phyloP scores from a whole-genome alignment of 2,888 invertebrate genomes.

The Dicranocentrus wangi region DNA sequence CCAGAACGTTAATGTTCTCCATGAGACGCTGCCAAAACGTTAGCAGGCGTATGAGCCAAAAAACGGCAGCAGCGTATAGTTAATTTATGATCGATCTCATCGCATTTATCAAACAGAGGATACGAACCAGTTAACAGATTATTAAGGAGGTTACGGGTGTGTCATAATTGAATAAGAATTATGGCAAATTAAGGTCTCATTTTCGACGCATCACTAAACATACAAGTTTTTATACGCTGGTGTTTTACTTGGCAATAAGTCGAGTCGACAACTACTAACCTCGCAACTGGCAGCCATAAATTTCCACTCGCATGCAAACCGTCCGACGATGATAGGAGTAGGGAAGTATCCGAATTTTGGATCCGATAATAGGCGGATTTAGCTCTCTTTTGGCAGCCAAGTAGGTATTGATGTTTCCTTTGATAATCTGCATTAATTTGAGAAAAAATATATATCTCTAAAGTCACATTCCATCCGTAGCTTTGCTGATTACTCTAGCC shows the following conservation, averaged over 20 bases:
- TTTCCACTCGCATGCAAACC: conserved; percentile 88
- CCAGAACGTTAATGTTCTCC: conserved; percentile 8
- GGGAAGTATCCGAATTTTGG: conserved; percentile 88
- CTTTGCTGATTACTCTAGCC: no score
- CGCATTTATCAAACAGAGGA: conserved; percentile 56
- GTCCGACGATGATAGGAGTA: conserved; percentile 85
- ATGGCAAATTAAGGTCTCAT: conserved; percentile 33
- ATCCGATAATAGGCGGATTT: conserved; percentile 90
- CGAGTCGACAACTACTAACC: no score
- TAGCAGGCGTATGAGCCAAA: not conserved
- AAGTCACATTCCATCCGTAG: no score
- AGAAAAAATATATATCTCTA: no score
- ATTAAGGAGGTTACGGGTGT: conserved; percentile 48
- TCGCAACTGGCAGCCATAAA: conserved; percentile 83
- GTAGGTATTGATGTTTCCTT: conserved; percentile 90
- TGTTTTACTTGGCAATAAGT: no score
- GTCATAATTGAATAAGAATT: conserved; percentile 15
- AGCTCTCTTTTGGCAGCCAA: conserved; percentile 84
- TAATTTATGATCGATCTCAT: conserved; percentile 51
- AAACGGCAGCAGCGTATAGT: conserved; percentile 16
- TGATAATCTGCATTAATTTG: conserved; percentile 76
- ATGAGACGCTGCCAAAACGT: conserved; percentile 32
- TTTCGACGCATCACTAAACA: conserved; percentile 10
- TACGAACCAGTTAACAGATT: conserved; percentile 54
- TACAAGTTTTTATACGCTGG: conserved; percentile 6